Percentiles rank a stretch among this genome's conserved stretches.
phyloP scores from a whole-genome alignment of 2,888 invertebrate species.

The Drosophila neutralis region DNA sequence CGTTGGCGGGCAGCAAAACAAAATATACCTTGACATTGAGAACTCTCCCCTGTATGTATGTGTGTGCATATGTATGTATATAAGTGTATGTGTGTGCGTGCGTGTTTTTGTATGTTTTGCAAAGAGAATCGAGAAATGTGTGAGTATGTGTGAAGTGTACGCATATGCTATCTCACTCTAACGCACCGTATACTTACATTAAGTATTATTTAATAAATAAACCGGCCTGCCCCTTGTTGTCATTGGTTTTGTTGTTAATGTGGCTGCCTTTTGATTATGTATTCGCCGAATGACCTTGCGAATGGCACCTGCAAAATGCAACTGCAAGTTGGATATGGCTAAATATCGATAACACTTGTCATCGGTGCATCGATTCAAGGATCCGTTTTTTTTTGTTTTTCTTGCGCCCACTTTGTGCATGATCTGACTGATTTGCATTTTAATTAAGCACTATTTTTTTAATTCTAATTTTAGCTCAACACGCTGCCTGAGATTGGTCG shows the following conservation, averaged over 20 bases:
- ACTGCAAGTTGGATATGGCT: neutral
- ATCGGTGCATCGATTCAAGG: slow-evolving; percentile 33
- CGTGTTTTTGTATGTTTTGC: slow-evolving; percentile 38
- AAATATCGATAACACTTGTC: slow-evolving; percentile 33
- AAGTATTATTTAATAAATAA: slow-evolving; percentile 61
- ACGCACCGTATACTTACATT: slow-evolving; percentile 32
- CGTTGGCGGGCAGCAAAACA: slow-evolving; percentile 39
- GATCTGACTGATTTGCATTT: neutral
- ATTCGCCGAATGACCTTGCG: slow-evolving; percentile 47
- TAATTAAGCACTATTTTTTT: neutral
- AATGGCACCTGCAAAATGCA: slow-evolving; percentile 38
- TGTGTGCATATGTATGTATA: neutral
- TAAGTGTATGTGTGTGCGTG: slow-evolving; percentile 11
- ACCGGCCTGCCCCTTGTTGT: slow-evolving; percentile 31
- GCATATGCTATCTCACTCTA: slow-evolving; percentile 38
- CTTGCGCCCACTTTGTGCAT: neutral
- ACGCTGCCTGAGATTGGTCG: slow-evolving; percentile 31
- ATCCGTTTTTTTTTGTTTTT: neutral
- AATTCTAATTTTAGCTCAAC: slow-evolving; percentile 19
- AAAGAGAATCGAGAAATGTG: slow-evolving; percentile 32
- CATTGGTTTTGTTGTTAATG: slow-evolving; percentile 30
- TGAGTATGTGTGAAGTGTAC: slow-evolving; percentile 26
- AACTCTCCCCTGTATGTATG: slow-evolving; percentile 19
- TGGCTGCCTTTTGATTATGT: slow-evolving; percentile 35
- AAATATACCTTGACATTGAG: slow-evolving; percentile 76